Percentiles rank a stretch among this genome's conserved stretches.
phyloP scores from a whole-genome alignment of 2,888 invertebrate species.

The Spodoptera littoralis region DNA sequence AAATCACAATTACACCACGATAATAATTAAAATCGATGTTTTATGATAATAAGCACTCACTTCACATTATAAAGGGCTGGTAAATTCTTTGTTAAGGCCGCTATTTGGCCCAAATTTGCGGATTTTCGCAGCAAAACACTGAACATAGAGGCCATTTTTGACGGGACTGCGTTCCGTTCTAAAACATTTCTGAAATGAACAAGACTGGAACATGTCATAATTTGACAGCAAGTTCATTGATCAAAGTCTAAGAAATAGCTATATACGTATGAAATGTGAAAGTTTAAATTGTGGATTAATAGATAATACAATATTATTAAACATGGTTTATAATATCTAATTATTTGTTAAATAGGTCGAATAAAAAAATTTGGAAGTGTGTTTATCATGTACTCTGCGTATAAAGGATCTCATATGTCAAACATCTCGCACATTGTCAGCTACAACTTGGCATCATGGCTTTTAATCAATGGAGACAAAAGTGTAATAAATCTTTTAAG shows the following conservation, averaged over 20 bases:
- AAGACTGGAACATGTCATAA: slow-evolving; percentile 18
- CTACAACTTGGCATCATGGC: no score
- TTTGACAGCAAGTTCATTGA: slow-evolving; percentile 13
- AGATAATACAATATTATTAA: slow-evolving; percentile 9
- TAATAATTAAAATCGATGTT: slow-evolving; percentile 28
- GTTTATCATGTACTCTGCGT: no score
- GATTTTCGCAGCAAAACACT: slow-evolving; percentile 90
- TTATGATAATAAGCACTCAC: slow-evolving; percentile 74
- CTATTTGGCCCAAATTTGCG: slow-evolving; percentile 78
- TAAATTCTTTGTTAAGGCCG: slow-evolving; percentile 81
- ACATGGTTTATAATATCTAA: slow-evolving; percentile 17
- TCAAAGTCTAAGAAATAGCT: neutral
- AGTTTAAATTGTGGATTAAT: no score
- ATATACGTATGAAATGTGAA: no score
- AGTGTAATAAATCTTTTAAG: no score
- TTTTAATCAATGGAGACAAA: no score
- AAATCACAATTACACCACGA: slow-evolving; percentile 46
- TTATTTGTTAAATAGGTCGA: slow-evolving; percentile 29
- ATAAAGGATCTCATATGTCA: no score
- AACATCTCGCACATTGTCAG: no score
- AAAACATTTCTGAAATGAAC: slow-evolving; percentile 51
- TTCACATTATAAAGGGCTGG: slow-evolving; percentile 85
- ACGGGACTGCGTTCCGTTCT: slow-evolving; percentile 68
- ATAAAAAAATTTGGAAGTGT: no score
- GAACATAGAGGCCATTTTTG: slow-evolving; percentile 84